These are phyloP conservation scores for Dorcus hopei DNA, from an alignment of 2,888 invertebrate genomes.

Conservation along the genomic window DNA sequence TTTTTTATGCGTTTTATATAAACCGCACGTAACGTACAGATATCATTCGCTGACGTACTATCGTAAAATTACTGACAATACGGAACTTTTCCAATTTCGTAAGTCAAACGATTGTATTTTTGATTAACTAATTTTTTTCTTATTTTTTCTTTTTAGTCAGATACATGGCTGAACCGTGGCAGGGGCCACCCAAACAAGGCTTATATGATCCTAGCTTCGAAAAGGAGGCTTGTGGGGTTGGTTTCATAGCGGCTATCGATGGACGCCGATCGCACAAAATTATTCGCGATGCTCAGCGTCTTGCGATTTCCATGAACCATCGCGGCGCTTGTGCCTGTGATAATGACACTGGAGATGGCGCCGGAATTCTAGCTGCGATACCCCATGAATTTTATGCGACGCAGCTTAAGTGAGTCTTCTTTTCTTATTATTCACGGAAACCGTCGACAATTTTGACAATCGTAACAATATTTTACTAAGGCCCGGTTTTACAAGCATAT, in stretches of 20 bases:
- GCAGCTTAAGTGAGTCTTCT: constrained; percentile 22
- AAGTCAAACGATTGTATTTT: too few relatives aligned
- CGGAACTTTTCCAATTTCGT: too few relatives aligned
- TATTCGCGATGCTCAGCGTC: constrained; percentile 89
- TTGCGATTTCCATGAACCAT: constrained; percentile 98
- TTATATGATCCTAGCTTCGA: constrained; percentile 95
- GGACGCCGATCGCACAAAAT: constrained; percentile 94
- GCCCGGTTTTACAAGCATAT: too few relatives aligned
- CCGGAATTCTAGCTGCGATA: constrained; percentile 94
- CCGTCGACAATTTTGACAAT: too few relatives aligned
- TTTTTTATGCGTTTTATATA: too few relatives aligned
- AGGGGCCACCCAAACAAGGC: constrained; percentile 82
- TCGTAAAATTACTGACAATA: neutral
- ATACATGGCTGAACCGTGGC: constrained; percentile 59
- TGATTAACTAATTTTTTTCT: neutral
- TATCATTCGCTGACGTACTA: constrained; percentile 1
- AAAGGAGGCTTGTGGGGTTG: constrained; percentile 98
- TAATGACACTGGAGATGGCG: constrained; percentile 99
- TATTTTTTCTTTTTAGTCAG: constrained; percentile 24
- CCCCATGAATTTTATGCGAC: constrained; percentile 91
- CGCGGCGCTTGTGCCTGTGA: constrained; percentile 99
- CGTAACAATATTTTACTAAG: too few relatives aligned
- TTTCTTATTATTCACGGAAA: neutral
- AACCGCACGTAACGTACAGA: neutral
- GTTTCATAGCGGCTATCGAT: constrained; percentile 98